Percentiles rank a stretch among this genome's conserved stretches.
Conservation (phyloP, 2,888 invertebrate species). For the Resseliella maxima region DNA sequence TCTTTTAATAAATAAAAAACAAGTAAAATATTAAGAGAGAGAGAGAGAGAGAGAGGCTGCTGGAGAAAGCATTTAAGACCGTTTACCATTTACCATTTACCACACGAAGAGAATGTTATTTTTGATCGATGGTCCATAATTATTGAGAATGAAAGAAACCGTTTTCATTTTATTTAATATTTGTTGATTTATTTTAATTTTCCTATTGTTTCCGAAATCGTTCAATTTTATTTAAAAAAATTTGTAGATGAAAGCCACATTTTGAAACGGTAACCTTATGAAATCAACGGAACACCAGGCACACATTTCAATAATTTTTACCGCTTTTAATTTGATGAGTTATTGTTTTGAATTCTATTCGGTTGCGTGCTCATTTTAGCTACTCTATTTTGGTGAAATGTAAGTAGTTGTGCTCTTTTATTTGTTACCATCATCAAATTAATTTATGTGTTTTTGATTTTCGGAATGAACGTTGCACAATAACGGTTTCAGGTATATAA, state of each 20-base stretch:
- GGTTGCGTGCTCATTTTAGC: conserved; percentile 1
- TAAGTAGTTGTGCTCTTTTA: not conserved
- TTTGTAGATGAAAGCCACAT: not conserved
- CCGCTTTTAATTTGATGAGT: conserved; percentile 44
- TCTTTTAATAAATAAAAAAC: not conserved
- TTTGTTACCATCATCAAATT: not conserved
- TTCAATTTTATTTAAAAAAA: not conserved
- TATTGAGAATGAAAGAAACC: conserved; percentile 37
- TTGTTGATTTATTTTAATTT: conserved; percentile 49
- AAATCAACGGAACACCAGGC: conserved; percentile 8
- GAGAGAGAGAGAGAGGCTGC: not conserved
- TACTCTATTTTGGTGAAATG: conserved; percentile 11
- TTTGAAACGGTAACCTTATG: not conserved
- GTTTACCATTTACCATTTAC: conserved; percentile 16
- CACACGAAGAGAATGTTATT: not conserved
- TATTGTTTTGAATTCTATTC: conserved; percentile 21
- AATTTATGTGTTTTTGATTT: conserved; percentile 11
- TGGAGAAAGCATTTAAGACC: conserved; percentile 37
- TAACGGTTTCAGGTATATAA: not conserved
- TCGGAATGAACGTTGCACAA: not conserved
- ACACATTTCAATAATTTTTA: not conserved
- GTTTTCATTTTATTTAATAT: conserved; percentile 15
- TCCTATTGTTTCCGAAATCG: conserved; percentile 25
- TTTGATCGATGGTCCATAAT: conserved; percentile 46
- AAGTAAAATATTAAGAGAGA: too few relatives aligned